phyloP scores from a whole-genome alignment of 1,140 invertebrate species.

The Drosophila gunungcola region DNA sequence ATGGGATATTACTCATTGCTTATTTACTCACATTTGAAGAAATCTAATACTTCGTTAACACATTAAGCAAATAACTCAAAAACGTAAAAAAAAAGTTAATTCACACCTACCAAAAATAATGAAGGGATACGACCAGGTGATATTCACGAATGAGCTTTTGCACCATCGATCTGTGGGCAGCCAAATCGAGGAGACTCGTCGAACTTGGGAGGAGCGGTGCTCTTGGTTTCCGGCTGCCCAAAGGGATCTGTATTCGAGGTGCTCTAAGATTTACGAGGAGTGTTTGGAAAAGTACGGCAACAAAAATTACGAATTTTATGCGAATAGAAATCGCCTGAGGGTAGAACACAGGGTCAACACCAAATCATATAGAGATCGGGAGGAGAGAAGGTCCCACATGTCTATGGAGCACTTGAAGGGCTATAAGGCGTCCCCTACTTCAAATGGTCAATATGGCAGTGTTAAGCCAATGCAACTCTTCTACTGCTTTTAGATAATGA shows the following conservation, averaged over 20 bases:
- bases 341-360: background rate
- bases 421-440: constrained; percentile 15
- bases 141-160: constrained; percentile 33
- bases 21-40: background rate
- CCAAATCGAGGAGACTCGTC: constrained; percentile 5
- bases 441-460: constrained; percentile 48
- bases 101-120: background rate
- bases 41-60: background rate
- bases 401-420: constrained; percentile 36
- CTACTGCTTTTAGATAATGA: constrained; percentile 14
- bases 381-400: background rate
- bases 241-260: constrained; percentile 1
- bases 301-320: constrained; percentile 37
- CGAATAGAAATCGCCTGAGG: constrained; percentile 8
- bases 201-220: constrained; percentile 13
- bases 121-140: constrained; percentile 17
- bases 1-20: background rate
- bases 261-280: constrained; percentile 40
- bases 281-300: constrained; percentile 31
- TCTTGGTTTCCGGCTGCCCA: constrained; percentile 49
- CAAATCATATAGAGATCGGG: background rate
- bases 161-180: constrained; percentile 20
- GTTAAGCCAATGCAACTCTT: constrained; percentile 15
- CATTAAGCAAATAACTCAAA: background rate
- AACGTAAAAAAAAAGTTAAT: background rate